Percentiles rank a stretch among this genome's conserved stretches.
phyloP scores from a whole-genome alignment of 1,140 invertebrate genomes.

The Hormaphis cornu region DNA sequence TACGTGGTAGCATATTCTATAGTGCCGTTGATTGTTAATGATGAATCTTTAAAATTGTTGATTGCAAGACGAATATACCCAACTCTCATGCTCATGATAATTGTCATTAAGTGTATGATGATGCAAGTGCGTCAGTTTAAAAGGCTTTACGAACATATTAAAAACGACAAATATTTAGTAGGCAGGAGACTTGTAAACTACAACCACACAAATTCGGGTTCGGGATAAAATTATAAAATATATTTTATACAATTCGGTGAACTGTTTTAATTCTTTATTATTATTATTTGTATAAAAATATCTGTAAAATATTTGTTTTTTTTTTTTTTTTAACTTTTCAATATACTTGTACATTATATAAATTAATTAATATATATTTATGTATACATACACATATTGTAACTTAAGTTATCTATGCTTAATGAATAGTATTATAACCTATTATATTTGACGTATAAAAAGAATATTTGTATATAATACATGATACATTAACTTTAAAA shows the following conservation, averaged over 20 bases:
- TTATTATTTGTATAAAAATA: slow-evolving; percentile 27
- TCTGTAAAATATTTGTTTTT: slow-evolving; percentile 12
- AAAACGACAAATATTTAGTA: slow-evolving; percentile 97
- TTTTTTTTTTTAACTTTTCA: slow-evolving; percentile 10
- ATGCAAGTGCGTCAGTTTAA: slow-evolving; percentile 69
- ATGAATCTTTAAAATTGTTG: slow-evolving; percentile 61
- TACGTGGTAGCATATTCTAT: slow-evolving; percentile 78
- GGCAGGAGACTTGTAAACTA: slow-evolving; percentile 92
- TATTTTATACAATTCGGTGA: slow-evolving; percentile 14
- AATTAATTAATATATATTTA: slow-evolving; percentile 7
- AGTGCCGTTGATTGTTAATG: slow-evolving; percentile 66
- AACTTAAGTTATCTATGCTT: not conserved
- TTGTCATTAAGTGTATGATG: slow-evolving; percentile 33
- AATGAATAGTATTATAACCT: slow-evolving; percentile 4
- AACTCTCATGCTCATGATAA: slow-evolving; percentile 58
- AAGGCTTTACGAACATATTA: slow-evolving; percentile 94
- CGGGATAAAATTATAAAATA: slow-evolving; percentile 6
- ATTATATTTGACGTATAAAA: slow-evolving; percentile 2
- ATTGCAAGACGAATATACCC: slow-evolving; percentile 87
- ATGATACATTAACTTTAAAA: too few species aligned
- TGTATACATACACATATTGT: not conserved
- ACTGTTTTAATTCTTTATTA: slow-evolving; percentile 23
- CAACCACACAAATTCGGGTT: slow-evolving; percentile 45
- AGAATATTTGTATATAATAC: slow-evolving; percentile 1
- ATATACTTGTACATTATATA: slow-evolving; percentile 24